These are phyloP conservation scores for Cottus gobio DNA, from an alignment of 2,113 vertebrate species.

Conservation along the genomic window DNA sequence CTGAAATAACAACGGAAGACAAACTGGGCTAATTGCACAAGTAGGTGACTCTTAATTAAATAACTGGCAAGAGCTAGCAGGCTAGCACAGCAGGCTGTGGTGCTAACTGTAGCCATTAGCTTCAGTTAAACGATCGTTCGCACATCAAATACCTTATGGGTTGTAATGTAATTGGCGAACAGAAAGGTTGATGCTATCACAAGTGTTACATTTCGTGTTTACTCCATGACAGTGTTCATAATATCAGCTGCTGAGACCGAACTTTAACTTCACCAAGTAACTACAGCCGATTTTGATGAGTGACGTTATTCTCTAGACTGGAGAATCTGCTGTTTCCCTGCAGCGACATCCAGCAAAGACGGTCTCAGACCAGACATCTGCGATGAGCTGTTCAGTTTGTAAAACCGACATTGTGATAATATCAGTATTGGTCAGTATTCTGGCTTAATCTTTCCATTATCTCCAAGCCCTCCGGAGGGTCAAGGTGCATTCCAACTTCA, in stretches of 20 bases:
- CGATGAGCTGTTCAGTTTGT: too few species aligned
- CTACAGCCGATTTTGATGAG: not conserved
- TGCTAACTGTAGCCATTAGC: not conserved
- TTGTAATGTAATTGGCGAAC: not conserved
- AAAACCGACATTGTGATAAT: not conserved
- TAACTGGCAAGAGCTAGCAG: not conserved
- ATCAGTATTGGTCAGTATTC: too few species aligned
- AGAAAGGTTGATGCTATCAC: not conserved
- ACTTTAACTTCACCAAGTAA: not conserved
- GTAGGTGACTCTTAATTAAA: constrained; percentile 29
- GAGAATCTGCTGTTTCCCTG: not conserved
- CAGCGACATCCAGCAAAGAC: not conserved
- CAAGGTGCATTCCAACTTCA: too few species aligned
- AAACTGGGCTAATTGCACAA: constrained; percentile 19
- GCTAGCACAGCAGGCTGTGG: not conserved
- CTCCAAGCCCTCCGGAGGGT: too few species aligned
- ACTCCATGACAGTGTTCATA: not conserved
- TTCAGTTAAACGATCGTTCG: not conserved
- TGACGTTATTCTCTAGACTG: not conserved
- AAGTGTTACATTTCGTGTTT: not conserved
- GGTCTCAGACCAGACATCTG: not conserved
- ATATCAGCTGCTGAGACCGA: not conserved
- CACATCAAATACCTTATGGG: not conserved
- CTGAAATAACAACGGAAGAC: not conserved
- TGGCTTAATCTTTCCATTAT: too few species aligned